These are phyloP conservation scores for Scatophagus argus DNA, from an alignment of 2,113 vertebrate genomes.

Conservation along the genomic window DNA sequence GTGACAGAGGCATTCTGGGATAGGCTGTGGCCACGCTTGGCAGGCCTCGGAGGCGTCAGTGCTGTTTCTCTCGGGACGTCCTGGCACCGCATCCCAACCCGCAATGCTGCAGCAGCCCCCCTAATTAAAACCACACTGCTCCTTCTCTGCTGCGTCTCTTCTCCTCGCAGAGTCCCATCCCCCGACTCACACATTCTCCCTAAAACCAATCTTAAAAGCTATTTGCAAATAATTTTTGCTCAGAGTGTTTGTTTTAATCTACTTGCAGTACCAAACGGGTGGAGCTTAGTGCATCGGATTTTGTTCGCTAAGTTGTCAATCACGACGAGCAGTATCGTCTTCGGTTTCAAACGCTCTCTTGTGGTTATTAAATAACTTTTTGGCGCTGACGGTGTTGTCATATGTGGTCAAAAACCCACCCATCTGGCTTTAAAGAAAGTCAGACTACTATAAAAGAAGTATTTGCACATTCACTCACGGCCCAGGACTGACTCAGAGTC, in stretches of 20 bases:
- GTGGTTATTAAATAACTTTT: slow-evolving; percentile 57
- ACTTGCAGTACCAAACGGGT: slow-evolving; percentile 28
- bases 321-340: neutral
- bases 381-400: slow-evolving; percentile 45
- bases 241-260: slow-evolving; percentile 59
- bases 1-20: slow-evolving; percentile 82
- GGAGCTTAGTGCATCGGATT: slow-evolving; percentile 40
- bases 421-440: slow-evolving; percentile 64
- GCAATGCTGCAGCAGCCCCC: slow-evolving; percentile 77
- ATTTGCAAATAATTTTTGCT: slow-evolving; percentile 51
- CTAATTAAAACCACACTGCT: slow-evolving; percentile 77
- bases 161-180: slow-evolving; percentile 41
- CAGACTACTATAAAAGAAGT: slow-evolving; percentile 50
- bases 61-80: slow-evolving; percentile 79
- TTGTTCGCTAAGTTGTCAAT: slow-evolving; percentile 56
- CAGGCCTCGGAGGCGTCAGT: slow-evolving; percentile 85
- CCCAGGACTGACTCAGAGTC: slow-evolving; percentile 68
- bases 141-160: slow-evolving; percentile 35
- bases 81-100: slow-evolving; percentile 81
- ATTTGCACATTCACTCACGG: slow-evolving; percentile 39
- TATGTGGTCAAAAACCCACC: slow-evolving; percentile 48
- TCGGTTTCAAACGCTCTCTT: slow-evolving; percentile 34
- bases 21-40: slow-evolving; percentile 79
- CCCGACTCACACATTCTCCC: slow-evolving; percentile 18
- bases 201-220: slow-evolving; percentile 8